phyloP scores from a whole-genome alignment of 2,888 invertebrate genomes.

The Octonoba sinensis region DNA sequence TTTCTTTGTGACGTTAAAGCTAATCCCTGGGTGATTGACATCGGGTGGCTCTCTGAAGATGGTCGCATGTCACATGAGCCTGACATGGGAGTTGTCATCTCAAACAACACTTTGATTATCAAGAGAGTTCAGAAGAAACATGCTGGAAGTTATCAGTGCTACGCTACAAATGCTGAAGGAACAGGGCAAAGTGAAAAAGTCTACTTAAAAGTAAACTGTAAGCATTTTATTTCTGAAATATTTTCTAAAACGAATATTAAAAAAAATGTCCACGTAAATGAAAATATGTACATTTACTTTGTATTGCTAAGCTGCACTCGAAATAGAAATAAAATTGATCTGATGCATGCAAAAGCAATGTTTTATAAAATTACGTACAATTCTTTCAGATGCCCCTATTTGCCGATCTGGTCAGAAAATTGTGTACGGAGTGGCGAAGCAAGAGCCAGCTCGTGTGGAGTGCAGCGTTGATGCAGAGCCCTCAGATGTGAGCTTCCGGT shows the following conservation, averaged over 20 bases:
- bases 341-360: no score
- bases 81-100: conserved; percentile 58
- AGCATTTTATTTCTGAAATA: conserved; percentile 74
- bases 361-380: no score
- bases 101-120: conserved; percentile 65
- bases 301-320: no score
- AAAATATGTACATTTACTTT: background rate
- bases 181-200: conserved; percentile 72
- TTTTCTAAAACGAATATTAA: background rate
- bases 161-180: conserved; percentile 64
- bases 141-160: conserved; percentile 65
- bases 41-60: conserved; percentile 60
- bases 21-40: conserved; percentile 55
- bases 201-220: conserved; percentile 86
- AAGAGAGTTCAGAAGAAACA: conserved; percentile 64
- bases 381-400: conserved; percentile 66
- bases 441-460: conserved; percentile 65
- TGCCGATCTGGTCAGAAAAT: conserved; percentile 66
- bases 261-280: background rate
- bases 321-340: no score
- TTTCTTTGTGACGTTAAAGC: conserved; percentile 89
- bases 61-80: conserved; percentile 36
- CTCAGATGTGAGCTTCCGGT: conserved; percentile 65
- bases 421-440: conserved; percentile 66
- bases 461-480: conserved; percentile 67